These are phyloP conservation scores for Pseudomugil tenellus DNA, from an alignment of 2,797 vertebrate genomes.

Conservation along the genomic window DNA sequence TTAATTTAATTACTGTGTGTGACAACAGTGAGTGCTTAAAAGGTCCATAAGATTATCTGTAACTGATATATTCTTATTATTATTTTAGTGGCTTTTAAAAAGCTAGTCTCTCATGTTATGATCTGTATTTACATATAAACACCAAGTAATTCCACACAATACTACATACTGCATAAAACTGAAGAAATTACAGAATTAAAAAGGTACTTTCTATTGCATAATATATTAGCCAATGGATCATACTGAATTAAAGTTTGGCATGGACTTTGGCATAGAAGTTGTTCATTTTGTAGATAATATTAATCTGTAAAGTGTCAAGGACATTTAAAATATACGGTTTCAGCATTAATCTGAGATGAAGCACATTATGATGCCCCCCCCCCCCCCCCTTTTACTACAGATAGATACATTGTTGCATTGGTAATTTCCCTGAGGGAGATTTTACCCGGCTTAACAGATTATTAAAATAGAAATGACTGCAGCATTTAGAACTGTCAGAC, in stretches of 20 bases:
- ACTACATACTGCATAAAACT: constrained; percentile 57
- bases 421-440: constrained; percentile 34
- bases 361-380: constrained; percentile 14
- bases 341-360: constrained; percentile 23
- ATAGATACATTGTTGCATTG: constrained; percentile 26
- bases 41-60: constrained; percentile 38
- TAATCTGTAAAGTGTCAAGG: constrained; percentile 23
- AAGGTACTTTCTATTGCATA: constrained; percentile 23
- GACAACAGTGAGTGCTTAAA: constrained; percentile 34
- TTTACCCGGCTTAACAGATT: constrained; percentile 21
- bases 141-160: constrained; percentile 52
- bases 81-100: constrained; percentile 53
- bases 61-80: constrained; percentile 45
- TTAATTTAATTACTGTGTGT: constrained; percentile 44
- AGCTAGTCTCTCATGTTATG: constrained; percentile 55
- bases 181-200: constrained; percentile 19
- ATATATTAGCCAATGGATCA: constrained; percentile 35
- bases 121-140: constrained; percentile 57
- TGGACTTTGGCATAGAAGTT: background rate
- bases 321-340: constrained; percentile 40
- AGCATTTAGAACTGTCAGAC: constrained; percentile 32
- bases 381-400: too few relatives aligned
- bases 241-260: constrained; percentile 28
- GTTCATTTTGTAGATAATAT: constrained; percentile 37
- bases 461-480: constrained; percentile 36